These are phyloP conservation scores for Gallinago stenura DNA, from an alignment of 2,797 vertebrate species.

Conservation along the genomic window DNA sequence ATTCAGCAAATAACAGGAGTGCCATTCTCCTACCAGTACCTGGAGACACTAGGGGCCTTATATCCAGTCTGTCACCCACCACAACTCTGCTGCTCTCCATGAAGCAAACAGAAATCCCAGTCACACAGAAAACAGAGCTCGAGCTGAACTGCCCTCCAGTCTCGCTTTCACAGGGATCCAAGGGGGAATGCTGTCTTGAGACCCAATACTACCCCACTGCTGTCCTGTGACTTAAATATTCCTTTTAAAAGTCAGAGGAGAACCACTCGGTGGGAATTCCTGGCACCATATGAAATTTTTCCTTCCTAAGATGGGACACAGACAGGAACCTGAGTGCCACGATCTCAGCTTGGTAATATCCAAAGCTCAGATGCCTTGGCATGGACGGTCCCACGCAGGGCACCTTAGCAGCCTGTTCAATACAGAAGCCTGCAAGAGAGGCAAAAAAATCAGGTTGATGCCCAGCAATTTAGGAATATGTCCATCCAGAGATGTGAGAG, in stretches of 20 bases:
- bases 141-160: background rate
- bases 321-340: background rate
- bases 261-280: background rate
- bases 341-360: background rate
- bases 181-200: background rate
- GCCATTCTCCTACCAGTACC: background rate
- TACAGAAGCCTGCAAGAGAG: background rate
- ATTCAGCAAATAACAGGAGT: background rate
- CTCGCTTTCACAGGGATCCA: background rate
- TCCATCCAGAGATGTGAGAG: background rate
- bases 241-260: background rate
- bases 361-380: background rate
- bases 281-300: background rate
- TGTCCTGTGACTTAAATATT: background rate
- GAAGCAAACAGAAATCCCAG: background rate
- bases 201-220: background rate
- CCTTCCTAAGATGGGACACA: background rate
- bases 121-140: background rate
- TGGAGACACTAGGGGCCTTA: background rate
- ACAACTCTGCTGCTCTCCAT: background rate
- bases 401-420: background rate
- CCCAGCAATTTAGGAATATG: background rate
- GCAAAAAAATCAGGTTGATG: background rate
- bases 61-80: rapidly evolving
- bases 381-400: rapidly evolving